Percentiles rank a stretch among this genome's conserved stretches.
Conservation (phyloP, 2,797 vertebrate genomes). For the Perodicticus potto region DNA sequence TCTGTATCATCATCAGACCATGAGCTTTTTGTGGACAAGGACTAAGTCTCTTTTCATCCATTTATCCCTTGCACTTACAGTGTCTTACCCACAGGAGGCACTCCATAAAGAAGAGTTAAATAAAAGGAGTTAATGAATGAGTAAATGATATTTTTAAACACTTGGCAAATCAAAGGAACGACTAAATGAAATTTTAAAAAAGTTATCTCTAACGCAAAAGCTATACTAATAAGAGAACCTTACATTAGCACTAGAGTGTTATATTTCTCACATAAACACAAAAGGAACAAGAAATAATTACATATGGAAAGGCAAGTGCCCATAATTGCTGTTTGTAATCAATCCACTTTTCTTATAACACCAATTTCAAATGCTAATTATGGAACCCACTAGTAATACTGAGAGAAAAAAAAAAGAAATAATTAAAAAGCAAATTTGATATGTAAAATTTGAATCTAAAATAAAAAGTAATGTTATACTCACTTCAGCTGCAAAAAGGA, state of each 20-base stretch:
- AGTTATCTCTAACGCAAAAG: not conserved
- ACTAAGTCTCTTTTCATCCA: not conserved
- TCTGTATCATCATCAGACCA: not conserved
- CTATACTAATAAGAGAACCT: not conserved
- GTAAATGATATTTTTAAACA: not conserved
- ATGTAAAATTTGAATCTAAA: conserved; percentile 50
- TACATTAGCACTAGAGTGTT: conserved; percentile 50
- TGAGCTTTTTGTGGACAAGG: not conserved
- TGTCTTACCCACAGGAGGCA: not conserved
- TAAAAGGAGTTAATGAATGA: not conserved
- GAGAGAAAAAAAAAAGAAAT: not conserved
- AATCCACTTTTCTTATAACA: not conserved
- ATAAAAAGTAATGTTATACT: conserved; percentile 38
- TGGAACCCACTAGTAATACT: not conserved
- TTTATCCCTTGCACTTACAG: not conserved
- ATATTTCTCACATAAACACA: conserved; percentile 61
- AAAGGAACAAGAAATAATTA: conserved; percentile 60
- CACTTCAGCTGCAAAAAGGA: conserved; percentile 17
- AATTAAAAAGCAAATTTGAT: conserved; percentile 34
- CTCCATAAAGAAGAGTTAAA: not conserved
- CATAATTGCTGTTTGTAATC: not conserved
- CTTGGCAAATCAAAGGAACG: conserved; percentile 18
- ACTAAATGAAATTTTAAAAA: conserved; percentile 4
- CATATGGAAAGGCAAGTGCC: not conserved
- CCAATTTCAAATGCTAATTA: not conserved